Evolutionary conservation across 2,888 invertebrate species (phyloP), one percentile per base, ranked within the genome.

Genomic region (Kryphioiulus occultus): DNA sequence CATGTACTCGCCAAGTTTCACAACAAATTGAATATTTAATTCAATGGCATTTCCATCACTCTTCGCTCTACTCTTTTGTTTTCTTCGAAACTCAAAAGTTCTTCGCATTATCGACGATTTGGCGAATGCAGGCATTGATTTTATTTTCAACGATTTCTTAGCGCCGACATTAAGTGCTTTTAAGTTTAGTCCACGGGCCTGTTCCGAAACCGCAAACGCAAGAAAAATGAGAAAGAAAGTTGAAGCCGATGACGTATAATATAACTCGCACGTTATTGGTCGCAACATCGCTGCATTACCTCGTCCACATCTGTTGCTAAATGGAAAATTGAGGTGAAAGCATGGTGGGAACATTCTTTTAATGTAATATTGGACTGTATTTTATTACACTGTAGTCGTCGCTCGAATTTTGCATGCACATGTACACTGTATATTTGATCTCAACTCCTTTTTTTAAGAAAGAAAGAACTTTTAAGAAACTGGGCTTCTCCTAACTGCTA

Each of bases 21-120:
- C 15, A 30, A 78, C 78, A 78, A 78, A 78, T 78, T 78, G 78
- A 78, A 78, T 78, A 78, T 78, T 30, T 78, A 30, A 30, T 30
- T 78, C 78, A 30, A 30, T 30, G 78, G 78, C 30, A 78, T 10
- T 68, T 68, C 26, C 68, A 59, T 59, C 22, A 59, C 68, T 26
- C 12, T 78, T 78, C 17, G 78, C 30, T 78, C 15, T n/a, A n/a
- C n/a, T 26, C 78, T 78, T 30, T 78, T 78, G 68, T 68, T 68
- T 59, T 26, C n/a, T 12, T 26, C 78, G 17, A 68, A 68, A 68
- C 0, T 26, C 22, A 7, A 22, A 22, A 68, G 78, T 30, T 30
- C 30, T 1, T 78, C 35, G 35, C 35, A 35, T 35, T 35, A 4
- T 30, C 12, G 44, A 44, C 5, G 35, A 4, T 7, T 35, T 26